Conservation (phyloP, 2,113 vertebrate species). For the Todiramphus chloris region DNA sequence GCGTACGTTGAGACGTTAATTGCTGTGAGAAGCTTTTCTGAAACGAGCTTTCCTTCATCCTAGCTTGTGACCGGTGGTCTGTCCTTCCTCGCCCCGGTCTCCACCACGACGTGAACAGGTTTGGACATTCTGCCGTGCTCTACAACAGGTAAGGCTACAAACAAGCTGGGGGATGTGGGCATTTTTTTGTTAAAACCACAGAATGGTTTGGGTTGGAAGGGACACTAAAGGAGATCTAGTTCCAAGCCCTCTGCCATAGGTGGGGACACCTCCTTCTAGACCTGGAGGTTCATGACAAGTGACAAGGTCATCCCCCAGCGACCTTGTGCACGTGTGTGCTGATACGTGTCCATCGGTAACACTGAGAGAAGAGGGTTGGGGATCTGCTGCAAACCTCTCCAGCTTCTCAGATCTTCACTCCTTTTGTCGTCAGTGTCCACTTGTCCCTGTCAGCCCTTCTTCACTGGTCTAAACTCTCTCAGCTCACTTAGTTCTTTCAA, state of each 20-base stretch:
- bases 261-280: background rate
- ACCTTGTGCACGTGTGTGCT: rapidly evolving
- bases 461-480: background rate
- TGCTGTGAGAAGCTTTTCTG: background rate
- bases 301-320: rapidly evolving
- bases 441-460: background rate
- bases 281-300: background rate
- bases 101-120: conserved; percentile 90
- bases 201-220: background rate
- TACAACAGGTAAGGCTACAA: conserved; percentile 80
- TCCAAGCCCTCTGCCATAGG: background rate
- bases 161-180: background rate
- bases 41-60: background rate
- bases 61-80: conserved; percentile 93
- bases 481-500: background rate
- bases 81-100: conserved; percentile 87
- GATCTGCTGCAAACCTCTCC: background rate
- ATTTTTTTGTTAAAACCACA: background rate
- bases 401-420: background rate
- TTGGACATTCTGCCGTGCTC: conserved; percentile 91
- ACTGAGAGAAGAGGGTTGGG: background rate
- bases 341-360: rapidly evolving
- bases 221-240: background rate
- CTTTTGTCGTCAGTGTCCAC: background rate
- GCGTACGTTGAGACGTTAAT: rapidly evolving